These are phyloP conservation scores for Alca torda DNA, from an alignment of 2,797 vertebrate genomes.

Conservation along the genomic window DNA sequence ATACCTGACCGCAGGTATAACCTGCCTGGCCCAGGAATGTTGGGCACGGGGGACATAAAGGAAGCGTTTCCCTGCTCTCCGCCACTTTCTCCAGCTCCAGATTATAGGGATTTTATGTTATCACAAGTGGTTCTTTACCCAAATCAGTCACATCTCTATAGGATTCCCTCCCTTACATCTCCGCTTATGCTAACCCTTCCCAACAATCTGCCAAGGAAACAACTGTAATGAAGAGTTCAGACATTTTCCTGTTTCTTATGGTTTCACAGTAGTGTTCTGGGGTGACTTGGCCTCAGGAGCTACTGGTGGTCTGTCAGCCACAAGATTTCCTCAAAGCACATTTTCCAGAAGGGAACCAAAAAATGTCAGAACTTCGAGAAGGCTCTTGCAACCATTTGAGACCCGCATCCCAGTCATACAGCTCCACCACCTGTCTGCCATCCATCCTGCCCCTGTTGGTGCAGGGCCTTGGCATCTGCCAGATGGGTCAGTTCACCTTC, in stretches of 20 bases:
- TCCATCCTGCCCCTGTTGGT: neutral
- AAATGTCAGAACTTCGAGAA: neutral
- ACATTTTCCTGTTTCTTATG: neutral
- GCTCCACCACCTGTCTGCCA: neutral
- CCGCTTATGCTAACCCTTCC: neutral
- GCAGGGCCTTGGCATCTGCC: rapidly evolving
- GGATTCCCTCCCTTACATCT: neutral
- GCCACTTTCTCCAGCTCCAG: neutral
- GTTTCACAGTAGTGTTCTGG: neutral
- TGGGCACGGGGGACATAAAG: neutral
- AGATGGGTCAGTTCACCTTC: neutral
- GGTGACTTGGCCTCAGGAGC: neutral
- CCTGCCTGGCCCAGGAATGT: neutral
- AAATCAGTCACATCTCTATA: neutral
- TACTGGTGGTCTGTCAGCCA: neutral
- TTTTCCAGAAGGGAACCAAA: neutral
- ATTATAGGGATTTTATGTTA: neutral
- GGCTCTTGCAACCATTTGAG: neutral
- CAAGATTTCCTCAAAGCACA: neutral
- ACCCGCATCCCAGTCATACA: neutral
- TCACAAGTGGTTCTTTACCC: neutral
- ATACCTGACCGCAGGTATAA: neutral
- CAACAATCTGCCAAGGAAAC: neutral
- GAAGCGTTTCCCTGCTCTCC: neutral
- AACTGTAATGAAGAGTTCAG: neutral